Base-by-base conservation (phyloP, 1,140 invertebrate genomes). In the Riptortus pedestris region DNA sequence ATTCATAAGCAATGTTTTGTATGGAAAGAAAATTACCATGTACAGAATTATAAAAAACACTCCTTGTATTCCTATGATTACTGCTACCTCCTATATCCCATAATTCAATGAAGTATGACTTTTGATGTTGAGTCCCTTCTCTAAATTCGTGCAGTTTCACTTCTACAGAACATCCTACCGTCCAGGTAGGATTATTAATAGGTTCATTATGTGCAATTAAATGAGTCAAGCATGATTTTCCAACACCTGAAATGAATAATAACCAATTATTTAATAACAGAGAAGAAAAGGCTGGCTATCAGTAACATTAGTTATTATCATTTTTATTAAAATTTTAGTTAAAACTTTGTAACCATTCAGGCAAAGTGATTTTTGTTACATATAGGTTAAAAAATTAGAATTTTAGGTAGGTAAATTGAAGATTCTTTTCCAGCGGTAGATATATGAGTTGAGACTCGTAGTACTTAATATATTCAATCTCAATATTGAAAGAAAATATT, bases 41-140 rank as follows among this genome's bases (percentile, higher is more conserved):
- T 66, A 90, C 88, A 33, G 88, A 85, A 72, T 88, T 85, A 73
- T 97, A 97, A 77, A 98, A 98, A 16, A 97, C 90, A 67, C 85
- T 82, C 72, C 95, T 80, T 16, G 91, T 88, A 75, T 95, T 95
- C 72, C 87, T 83, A 74, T 98, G 95, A 71, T 83, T 90, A 69
- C 88, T 85, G 67, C 91, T 95, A 16, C 95, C 95, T 18, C 95
- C 96, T 65, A 98, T 83, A 74, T 98, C 96, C 87, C 93, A 98
- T 24, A 98, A 78, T 78, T 98, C 95, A 45, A 98, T 80, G 76
- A 96, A 96, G 77, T 89, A 97, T 26, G 87, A 87, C 68, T 87
- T 87, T 73, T 98, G 93, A 59, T 83, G 82, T 14, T 88, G 86
- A 0, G 92, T 96, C 14, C 93, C 93, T 79, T 95, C 93, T 74